Base-by-base conservation (phyloP, 1,140 invertebrate genomes). In the Elymnias hypermnestra region DNA sequence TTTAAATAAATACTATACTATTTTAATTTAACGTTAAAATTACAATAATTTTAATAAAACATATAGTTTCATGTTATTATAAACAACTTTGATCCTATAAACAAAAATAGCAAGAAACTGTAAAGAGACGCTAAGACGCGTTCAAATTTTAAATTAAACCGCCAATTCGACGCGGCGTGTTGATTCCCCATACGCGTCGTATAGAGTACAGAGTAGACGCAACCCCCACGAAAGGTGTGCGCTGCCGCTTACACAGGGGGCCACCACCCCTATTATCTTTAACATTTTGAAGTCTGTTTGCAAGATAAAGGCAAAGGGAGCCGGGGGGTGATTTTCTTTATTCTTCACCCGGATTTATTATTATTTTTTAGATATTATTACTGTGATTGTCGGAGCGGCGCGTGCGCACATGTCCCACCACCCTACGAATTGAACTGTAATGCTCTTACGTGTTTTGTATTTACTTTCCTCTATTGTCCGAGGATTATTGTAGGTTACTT, bases 281-380 rank as follows among this genome's bases (percentile, higher is more conserved):
- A 76, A 72, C 73, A 79, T 77, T 68, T 76, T 62, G 67, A 83
- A 83, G 76, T 83, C 79, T 79, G 73, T 77, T 75, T 75, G 74
- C 81, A 84, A 84, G 81, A 84, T 83, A 84, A 84, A 84, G 77
- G 76, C 74, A 81, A 77, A 71, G 73, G 77, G 74, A 76, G 64
- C 63, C 57, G 57, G 81, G 74, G 81, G 78, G 74, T 75, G 74
- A 79, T 74, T 83, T 84, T 84, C 81, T 84, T 84, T 84, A 84
- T 84, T 84, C 81, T 74, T 84, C 81, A 79, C 70, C 76, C 74
- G 77, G 75, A 83, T 84, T 84, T 84, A 84, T 84, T 84, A 84
- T 84, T 83, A 83, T 84, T 84, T 82, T 83, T 83, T 83, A 81
- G 76, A 78, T 84, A 84, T 83, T 83, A 84, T 84, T 84, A 84